Evolutionary conservation across 2,113 vertebrate species (phyloP), one percentile per base, ranked within the genome.

Genomic region (Nyctereutes procyonoides): DNA sequence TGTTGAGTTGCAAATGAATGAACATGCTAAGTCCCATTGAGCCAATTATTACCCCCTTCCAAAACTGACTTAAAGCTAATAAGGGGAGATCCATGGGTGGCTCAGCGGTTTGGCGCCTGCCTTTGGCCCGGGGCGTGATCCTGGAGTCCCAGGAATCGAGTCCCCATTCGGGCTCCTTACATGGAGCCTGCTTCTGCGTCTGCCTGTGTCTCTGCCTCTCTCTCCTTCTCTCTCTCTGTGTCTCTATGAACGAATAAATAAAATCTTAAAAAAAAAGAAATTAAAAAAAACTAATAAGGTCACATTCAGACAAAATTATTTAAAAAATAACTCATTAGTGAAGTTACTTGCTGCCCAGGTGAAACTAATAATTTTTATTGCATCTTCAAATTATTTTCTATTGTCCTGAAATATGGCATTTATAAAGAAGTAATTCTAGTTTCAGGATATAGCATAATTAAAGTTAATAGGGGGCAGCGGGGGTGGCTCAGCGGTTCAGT

Each of bases 1-100:
- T 63, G 92, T 87, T 94, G 63, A 96, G 55, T 43, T 85, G 48
- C 19, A 69, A 74, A 38, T 89, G 53, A 77, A 58, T 92, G n/a
- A 79, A 53, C 30, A 69, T 28, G 12, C 51, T 26, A 81, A 88
- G n/a, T 5, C 19, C 76, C 4, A 30, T 62, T 67, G 82, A 83
- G 35, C 7, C 51, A 38, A 26, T n/a, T 35, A 81, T 2, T 38
- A 92, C 20, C 24, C 20, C 24, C 35, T 85, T 92, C 53, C 17
- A 74, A 35, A 88, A 53, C 24, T 92, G 53, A 85, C 69, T 94
- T 83, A 32, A 67, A 71, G 74, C 10, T 83, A 26, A 38, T 19
- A 82, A 32, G 24, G 24, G 16, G 24, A 63, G 43, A 43, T 43
- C 43, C 43, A 43, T 6, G 43, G 43, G 43, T 43, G 43, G 43